phyloP scores from a whole-genome alignment of 2,797 vertebrate species.

The Pipistrellus nathusii region DNA sequence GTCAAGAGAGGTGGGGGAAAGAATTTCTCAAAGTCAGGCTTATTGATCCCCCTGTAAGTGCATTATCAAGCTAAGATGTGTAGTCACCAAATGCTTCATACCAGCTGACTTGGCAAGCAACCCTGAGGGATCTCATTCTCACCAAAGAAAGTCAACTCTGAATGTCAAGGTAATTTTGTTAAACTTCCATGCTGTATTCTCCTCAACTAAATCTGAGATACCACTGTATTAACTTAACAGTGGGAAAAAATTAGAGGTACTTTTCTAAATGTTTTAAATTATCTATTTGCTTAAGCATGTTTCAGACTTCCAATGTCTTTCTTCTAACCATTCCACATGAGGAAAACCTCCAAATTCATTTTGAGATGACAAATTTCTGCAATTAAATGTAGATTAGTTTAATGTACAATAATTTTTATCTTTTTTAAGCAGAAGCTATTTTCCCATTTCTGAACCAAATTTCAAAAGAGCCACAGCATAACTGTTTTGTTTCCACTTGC shows the following conservation, averaged over 20 bases:
- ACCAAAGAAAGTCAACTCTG: slow-evolving; percentile 76
- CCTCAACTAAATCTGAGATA: slow-evolving; percentile 79
- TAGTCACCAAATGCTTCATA: slow-evolving; percentile 71
- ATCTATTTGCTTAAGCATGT: slow-evolving; percentile 67
- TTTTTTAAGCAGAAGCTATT: slow-evolving; percentile 61
- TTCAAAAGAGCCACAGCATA: background rate
- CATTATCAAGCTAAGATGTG: slow-evolving; percentile 82
- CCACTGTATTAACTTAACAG: slow-evolving; percentile 77
- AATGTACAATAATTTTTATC: background rate
- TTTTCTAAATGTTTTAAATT: slow-evolving; percentile 73
- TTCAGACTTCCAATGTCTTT: slow-evolving; percentile 61
- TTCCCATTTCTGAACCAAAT: slow-evolving; percentile 9
- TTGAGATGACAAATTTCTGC: slow-evolving; percentile 47
- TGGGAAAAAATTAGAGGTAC: slow-evolving; percentile 70
- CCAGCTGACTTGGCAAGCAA: slow-evolving; percentile 80
- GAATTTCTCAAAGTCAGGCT: slow-evolving; percentile 84
- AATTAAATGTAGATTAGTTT: slow-evolving; percentile 62
- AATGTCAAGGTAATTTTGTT: slow-evolving; percentile 83
- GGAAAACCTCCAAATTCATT: slow-evolving; percentile 70
- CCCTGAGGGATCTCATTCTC: slow-evolving; percentile 72
- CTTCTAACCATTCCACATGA: slow-evolving; percentile 69
- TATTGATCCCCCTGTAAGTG: slow-evolving; percentile 84
- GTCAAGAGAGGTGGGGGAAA: slow-evolving; percentile 55
- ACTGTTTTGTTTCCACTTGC: background rate
- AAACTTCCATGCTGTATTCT: slow-evolving; percentile 76